Evolutionary conservation across 2,797 vertebrate genomes (phyloP), one percentile per base, ranked within the genome.

Genomic region (Selene dorsalis): DNA sequence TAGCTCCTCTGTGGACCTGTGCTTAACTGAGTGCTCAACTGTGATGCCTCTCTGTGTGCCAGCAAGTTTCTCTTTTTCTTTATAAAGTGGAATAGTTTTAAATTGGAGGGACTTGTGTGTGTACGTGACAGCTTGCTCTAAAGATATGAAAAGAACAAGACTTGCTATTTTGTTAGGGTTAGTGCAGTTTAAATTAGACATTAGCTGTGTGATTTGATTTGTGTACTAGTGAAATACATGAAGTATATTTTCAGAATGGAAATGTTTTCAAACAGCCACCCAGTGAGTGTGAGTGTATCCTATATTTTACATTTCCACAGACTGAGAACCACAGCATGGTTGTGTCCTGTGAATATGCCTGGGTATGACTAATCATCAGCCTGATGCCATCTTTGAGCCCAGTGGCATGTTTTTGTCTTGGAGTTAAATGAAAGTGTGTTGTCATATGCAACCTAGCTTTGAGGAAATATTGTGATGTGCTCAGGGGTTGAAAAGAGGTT

Each of bases 21-120:
- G 82, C 79, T 91, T 80, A 91, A 83, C 74, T 45, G 24, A 88
- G 86, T 84, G 73, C 77, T 89, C 68, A 39, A 71, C 79, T 84
- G 73, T 77, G 73, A 75, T 75, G 79, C 73, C 77, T 85, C 69
- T 77, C 65, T 78, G 65, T 86, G 60, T 71, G 80, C 66, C 68
- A 74, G 77, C 83, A 82, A 68, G 66, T 77, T 73, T 77, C 60
- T 69, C 26, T 56, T 66, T 71, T 59, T 65, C 55, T 75, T 78
- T 61, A 59, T 73, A 28, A 77, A 70, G 55, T 70, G n/a, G 50
- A 76, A 60, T 60, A 69, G 28, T 70, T 83, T 78, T 72, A 13
- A 73, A 80, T 77, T 82, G 75, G 77, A 43, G 52, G 64, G 39
- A 28, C 69, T 77, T 45, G 68, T 74, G 48, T 81, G 78, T 45